Conservation (phyloP, 2,113 vertebrate species). For the Cygnus buccinator region DNA sequence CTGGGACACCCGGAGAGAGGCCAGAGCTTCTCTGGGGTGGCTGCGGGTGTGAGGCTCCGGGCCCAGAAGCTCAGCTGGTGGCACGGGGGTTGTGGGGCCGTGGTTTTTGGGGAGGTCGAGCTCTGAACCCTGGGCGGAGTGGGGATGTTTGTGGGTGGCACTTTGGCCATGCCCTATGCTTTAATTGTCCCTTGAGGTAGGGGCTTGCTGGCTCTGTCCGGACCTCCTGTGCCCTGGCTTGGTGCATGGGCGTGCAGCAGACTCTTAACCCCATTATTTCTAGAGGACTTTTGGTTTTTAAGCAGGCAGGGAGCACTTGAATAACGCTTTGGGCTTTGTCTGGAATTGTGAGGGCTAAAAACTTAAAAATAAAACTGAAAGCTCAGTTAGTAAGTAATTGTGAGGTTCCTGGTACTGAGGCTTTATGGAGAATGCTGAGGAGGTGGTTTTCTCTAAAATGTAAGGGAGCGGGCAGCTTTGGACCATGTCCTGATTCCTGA, state of each 20-base stretch:
- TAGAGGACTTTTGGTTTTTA: not conserved
- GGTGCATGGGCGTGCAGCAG: not conserved
- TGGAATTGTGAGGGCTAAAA: not conserved
- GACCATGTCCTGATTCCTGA: not conserved
- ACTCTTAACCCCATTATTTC: not conserved
- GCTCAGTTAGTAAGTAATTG: conserved; percentile 16
- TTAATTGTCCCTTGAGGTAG: not conserved
- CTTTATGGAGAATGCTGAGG: not conserved
- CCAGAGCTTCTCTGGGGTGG: not conserved
- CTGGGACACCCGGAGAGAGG: not conserved
- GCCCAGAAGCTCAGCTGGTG: not conserved
- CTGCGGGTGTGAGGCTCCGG: not conserved
- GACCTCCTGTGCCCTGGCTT: not conserved
- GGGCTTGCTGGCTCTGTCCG: not conserved
- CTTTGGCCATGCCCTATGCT: not conserved
- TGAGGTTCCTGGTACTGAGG: not conserved
- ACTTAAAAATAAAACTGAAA: not conserved
- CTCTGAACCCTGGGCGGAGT: not conserved
- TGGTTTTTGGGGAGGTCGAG: not conserved
- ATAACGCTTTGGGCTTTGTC: not conserved
- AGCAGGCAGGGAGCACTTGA: not conserved
- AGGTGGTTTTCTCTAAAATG: not conserved
- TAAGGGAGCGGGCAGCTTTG: not conserved
- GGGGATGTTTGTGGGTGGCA: not conserved
- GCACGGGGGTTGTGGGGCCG: not conserved